Percentiles rank a stretch among this genome's conserved stretches.
phyloP scores from a whole-genome alignment of 2,113 vertebrate genomes.

The Vimba vimba region DNA sequence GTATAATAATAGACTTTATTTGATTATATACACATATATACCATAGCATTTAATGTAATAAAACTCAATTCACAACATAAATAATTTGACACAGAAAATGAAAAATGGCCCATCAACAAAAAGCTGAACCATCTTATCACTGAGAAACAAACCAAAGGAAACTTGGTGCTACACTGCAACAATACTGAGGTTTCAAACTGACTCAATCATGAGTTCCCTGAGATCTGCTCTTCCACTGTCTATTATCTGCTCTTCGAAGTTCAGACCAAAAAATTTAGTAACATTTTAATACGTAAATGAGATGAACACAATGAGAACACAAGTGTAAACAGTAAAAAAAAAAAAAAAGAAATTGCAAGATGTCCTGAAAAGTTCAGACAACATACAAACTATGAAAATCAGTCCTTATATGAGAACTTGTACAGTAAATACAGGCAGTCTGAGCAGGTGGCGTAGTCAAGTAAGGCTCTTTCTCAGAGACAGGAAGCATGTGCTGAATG shows the following conservation, averaged over 20 bases:
- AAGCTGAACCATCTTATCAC: background rate
- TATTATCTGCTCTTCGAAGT: background rate
- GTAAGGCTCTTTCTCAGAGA: constrained; percentile 44
- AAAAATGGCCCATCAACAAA: background rate
- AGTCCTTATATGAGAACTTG: background rate
- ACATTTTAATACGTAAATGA: background rate
- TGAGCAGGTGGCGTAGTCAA: constrained; percentile 42
- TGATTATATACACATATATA: constrained; percentile 24
- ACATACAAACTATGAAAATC: background rate
- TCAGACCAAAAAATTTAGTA: constrained; percentile 3
- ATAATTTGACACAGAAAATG: constrained; percentile 12
- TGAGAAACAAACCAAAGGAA: constrained; percentile 3
- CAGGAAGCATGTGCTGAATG: constrained; percentile 49
- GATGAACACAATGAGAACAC: constrained; percentile 2
- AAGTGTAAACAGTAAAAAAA: constrained; percentile 5
- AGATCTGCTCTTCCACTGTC: constrained; percentile 38
- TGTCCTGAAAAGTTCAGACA: background rate
- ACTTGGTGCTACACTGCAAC: constrained; percentile 29
- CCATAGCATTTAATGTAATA: constrained; percentile 13
- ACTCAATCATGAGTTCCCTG: constrained; percentile 40
- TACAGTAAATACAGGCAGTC: constrained; percentile 26
- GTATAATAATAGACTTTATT: constrained; percentile 48
- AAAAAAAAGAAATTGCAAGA: background rate
- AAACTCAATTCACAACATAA: constrained; percentile 46
- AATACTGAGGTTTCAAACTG: constrained; percentile 40